phyloP scores from a whole-genome alignment of 2,113 vertebrate genomes.

The Nestor notabilis region DNA sequence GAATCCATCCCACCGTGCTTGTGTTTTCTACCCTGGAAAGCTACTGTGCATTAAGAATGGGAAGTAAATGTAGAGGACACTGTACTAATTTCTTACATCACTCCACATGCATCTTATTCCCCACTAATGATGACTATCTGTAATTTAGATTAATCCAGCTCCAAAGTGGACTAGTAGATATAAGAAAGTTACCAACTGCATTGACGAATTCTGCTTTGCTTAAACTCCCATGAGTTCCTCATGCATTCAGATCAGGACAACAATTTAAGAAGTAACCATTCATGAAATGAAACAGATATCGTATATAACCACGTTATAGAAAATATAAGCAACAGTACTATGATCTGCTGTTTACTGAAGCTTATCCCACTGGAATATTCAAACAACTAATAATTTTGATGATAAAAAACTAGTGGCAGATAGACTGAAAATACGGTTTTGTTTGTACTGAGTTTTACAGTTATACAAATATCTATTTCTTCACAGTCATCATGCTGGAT shows the following conservation, averaged over 20 bases:
- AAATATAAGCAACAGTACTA: neutral
- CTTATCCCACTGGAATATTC: neutral
- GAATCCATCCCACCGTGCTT: neutral
- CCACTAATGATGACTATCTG: neutral
- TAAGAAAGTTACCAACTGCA: neutral
- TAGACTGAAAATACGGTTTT: neutral
- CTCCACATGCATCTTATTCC: neutral
- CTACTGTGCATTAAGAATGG: neutral
- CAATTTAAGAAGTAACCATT: neutral
- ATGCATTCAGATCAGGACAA: rapidly evolving
- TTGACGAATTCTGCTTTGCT: neutral
- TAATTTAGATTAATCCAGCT: neutral
- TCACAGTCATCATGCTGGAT: neutral
- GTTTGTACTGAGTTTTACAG: neutral
- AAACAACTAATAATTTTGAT: neutral
- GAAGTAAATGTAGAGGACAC: neutral
- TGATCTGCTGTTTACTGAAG: neutral
- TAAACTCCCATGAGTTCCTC: neutral
- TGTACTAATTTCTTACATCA: rapidly evolving
- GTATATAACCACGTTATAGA: neutral
- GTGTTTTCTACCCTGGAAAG: neutral
- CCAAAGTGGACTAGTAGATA: neutral
- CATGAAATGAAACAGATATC: neutral
- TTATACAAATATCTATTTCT: neutral
- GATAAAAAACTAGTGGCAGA: neutral